phyloP scores from a whole-genome alignment of 2,797 vertebrate species.

The Neopelma chrysocephalum region DNA sequence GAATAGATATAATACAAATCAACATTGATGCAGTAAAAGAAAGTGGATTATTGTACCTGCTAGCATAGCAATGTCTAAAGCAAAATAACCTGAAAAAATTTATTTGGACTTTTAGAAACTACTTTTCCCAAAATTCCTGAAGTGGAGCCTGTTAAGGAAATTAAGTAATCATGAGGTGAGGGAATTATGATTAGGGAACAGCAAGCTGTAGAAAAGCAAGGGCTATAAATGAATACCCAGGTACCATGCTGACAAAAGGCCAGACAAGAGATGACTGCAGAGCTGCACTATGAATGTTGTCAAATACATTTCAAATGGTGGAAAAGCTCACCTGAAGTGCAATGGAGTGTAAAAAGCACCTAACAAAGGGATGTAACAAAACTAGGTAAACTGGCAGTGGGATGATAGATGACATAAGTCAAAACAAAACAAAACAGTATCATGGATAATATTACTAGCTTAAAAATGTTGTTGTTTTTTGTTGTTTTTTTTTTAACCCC shows the following conservation, averaged over 20 bases:
- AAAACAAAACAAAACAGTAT: not conserved
- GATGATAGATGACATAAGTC: not conserved
- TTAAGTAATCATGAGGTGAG: not conserved
- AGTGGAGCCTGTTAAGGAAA: not conserved
- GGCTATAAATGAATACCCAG: not conserved
- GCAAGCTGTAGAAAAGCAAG: not conserved
- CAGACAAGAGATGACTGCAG: not conserved
- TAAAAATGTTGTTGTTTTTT: not conserved
- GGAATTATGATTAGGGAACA: not conserved
- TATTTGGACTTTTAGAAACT: not conserved
- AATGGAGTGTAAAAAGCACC: not conserved
- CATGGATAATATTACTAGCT: not conserved
- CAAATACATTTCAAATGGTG: not conserved
- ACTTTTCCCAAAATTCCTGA: not conserved
- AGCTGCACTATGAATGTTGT: not conserved
- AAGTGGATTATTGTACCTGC: not conserved
- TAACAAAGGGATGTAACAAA: not conserved
- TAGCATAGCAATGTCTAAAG: not conserved
- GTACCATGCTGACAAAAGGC: not conserved
- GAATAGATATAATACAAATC: not conserved
- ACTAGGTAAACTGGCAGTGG: not conserved
- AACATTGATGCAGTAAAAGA: not conserved
- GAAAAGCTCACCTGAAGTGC: not conserved
- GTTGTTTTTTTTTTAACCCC: not conserved
- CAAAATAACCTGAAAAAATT: not conserved